Conservation (phyloP, 1,140 invertebrate species). For the Drosophila mauritiana region DNA sequence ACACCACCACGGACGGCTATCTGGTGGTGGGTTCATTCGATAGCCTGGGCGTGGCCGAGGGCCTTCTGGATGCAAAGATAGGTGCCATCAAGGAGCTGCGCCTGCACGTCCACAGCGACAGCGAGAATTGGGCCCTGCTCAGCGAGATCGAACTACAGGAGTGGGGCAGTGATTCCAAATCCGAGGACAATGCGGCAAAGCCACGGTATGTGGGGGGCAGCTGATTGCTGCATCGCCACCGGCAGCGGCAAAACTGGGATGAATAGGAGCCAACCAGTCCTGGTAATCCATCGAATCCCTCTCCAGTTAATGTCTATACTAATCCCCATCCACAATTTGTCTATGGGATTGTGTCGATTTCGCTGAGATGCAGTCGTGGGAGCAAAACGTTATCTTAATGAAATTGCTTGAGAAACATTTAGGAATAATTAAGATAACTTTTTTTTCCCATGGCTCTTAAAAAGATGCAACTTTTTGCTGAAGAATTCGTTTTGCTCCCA, state of each 20-base stretch:
- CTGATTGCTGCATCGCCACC: conserved; percentile 77
- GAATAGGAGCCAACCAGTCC: conserved; percentile 2
- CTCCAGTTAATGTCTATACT: conserved; percentile 5
- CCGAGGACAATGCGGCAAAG: conserved; percentile 54
- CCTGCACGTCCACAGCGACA: conserved; percentile 91
- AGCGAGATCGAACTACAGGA: conserved; percentile 90
- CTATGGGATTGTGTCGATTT: conserved; percentile 23
- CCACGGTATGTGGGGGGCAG: conserved; percentile 57
- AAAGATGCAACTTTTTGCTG: neutral
- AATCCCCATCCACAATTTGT: conserved; percentile 36
- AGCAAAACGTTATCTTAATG: conserved; percentile 1
- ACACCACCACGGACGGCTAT: conserved; percentile 90
- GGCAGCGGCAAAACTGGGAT: conserved; percentile 27
- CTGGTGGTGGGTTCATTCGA: conserved; percentile 91
- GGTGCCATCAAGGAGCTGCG: conserved; percentile 90
- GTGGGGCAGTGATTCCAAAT: conserved; percentile 52
- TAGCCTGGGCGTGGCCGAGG: conserved; percentile 91
- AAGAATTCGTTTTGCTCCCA: neutral
- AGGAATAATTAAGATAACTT: neutral
- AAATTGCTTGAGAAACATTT: neutral
- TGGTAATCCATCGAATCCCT: neutral
- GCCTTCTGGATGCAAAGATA: conserved; percentile 87
- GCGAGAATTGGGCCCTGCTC: conserved; percentile 95
- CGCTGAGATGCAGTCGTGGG: neutral
- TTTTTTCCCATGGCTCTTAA: neutral